Percentiles rank a stretch among this genome's conserved stretches.
Evolutionary conservation across 2,888 invertebrate species (phyloP).

Genomic region (Dromius quadrimaculatus): DNA sequence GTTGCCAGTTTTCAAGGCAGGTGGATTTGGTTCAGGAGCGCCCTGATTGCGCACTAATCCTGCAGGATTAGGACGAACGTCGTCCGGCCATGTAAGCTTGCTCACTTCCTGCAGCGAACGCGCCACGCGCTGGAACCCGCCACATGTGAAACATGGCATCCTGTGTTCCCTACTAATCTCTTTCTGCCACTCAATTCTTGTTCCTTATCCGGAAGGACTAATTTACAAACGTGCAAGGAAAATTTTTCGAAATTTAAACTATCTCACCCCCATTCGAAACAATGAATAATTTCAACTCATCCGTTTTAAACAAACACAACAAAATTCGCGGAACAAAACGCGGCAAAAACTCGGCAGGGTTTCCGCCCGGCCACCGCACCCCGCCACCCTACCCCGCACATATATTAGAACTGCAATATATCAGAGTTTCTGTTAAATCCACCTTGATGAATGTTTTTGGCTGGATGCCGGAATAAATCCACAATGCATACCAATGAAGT

Average conservation of each 20-base stretch:
- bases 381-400: constrained; percentile 57
- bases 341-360: constrained; percentile 48
- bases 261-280: too few relatives aligned
- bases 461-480: constrained; percentile 69
- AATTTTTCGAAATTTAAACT: too few relatives aligned
- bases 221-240: constrained; percentile 15
- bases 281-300: constrained; percentile 42
- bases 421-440: constrained; percentile 69
- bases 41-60: constrained; percentile 48
- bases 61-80: constrained; percentile 41
- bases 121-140: constrained; percentile 37
- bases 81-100: constrained; percentile 45
- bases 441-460: constrained; percentile 70
- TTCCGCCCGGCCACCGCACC: constrained; percentile 21
- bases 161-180: constrained; percentile 39
- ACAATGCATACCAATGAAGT: constrained; percentile 69
- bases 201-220: not conserved
- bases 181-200: not conserved
- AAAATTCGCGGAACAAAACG: constrained; percentile 51
- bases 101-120: constrained; percentile 35
- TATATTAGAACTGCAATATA: constrained; percentile 68
- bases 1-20: too few relatives aligned
- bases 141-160: constrained; percentile 44
- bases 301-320: constrained; percentile 51
- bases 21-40: constrained; percentile 8